Conservation (phyloP, 2,888 invertebrate genomes). For the Cryptus armator region DNA sequence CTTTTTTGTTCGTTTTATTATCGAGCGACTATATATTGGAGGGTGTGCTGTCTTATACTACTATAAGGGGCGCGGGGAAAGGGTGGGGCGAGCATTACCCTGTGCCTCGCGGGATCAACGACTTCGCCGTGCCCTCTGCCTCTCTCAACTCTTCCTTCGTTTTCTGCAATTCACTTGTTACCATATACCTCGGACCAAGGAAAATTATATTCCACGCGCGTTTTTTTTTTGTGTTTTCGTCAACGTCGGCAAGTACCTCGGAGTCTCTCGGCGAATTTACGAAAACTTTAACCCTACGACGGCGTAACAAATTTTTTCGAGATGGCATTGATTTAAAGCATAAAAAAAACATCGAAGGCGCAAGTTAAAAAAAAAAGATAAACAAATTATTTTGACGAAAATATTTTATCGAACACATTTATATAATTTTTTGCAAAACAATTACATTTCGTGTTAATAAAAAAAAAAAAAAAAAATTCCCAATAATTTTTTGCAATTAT, state of each 20-base stretch:
- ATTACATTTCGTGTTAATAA: too few relatives aligned
- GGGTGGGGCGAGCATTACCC: slow-evolving; percentile 33
- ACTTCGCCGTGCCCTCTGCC: slow-evolving; percentile 40
- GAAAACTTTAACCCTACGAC: background rate
- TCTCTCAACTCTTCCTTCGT: slow-evolving; percentile 5
- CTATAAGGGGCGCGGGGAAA: slow-evolving; percentile 6
- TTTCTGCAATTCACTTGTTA: slow-evolving; percentile 52
- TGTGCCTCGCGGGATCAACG: slow-evolving; percentile 59
- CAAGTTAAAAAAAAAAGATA: background rate
- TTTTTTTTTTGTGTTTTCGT: slow-evolving; percentile 25
- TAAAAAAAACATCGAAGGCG: background rate
- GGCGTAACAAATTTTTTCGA: background rate
- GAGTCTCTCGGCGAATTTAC: background rate
- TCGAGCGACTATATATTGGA: slow-evolving; percentile 16
- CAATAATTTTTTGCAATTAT: too few relatives aligned
- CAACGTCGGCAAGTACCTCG: background rate
- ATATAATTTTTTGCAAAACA: too few relatives aligned
- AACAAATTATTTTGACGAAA: background rate
- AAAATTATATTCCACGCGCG: slow-evolving; percentile 53
- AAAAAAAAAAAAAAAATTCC: too few relatives aligned
- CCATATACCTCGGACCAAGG: background rate
- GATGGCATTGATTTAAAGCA: background rate
- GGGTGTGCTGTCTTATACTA: slow-evolving; percentile 14
- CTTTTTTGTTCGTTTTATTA: slow-evolving; percentile 9
- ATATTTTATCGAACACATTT: background rate